phyloP scores from a whole-genome alignment of 2,888 invertebrate species.

The Troilus luridus region DNA sequence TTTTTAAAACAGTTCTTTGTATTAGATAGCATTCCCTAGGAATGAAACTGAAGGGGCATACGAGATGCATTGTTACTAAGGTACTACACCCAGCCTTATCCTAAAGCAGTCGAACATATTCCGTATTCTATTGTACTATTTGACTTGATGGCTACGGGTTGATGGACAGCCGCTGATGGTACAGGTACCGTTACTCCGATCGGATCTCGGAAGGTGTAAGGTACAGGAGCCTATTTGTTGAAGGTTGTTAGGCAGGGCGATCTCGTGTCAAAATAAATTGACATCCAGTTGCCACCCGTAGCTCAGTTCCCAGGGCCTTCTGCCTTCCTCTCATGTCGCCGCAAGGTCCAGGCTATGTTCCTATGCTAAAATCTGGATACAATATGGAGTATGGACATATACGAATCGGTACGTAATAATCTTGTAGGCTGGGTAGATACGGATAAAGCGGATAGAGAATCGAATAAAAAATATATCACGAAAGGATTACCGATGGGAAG shows the following conservation, averaged over 20 bases:
- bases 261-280: constrained; percentile 40
- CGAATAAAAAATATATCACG: too few relatives aligned
- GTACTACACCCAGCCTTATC: too few relatives aligned
- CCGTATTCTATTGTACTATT: not conserved
- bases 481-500: too few relatives aligned
- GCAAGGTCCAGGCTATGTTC: not conserved
- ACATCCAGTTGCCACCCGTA: not conserved
- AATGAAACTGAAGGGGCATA: too few relatives aligned
- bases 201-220: constrained; percentile 6
- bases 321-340: not conserved
- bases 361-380: not conserved
- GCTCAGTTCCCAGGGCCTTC: not conserved
- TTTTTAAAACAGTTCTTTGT: too few relatives aligned
- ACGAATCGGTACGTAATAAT: too few relatives aligned
- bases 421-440: too few relatives aligned
- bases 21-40: too few relatives aligned
- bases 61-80: too few relatives aligned
- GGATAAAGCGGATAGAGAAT: too few relatives aligned
- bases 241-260: not conserved
- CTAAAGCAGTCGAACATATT: too few relatives aligned
- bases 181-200: not conserved
- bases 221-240: constrained; percentile 23
- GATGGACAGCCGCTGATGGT: not conserved
- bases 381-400: too few relatives aligned
- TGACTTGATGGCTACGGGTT: not conserved